A percentile compares a stretch with the other conserved stretches of the same genome.
Evolutionary conservation across 2,888 invertebrate genomes (phyloP).

Genomic region (Philereme vetulata): DNA sequence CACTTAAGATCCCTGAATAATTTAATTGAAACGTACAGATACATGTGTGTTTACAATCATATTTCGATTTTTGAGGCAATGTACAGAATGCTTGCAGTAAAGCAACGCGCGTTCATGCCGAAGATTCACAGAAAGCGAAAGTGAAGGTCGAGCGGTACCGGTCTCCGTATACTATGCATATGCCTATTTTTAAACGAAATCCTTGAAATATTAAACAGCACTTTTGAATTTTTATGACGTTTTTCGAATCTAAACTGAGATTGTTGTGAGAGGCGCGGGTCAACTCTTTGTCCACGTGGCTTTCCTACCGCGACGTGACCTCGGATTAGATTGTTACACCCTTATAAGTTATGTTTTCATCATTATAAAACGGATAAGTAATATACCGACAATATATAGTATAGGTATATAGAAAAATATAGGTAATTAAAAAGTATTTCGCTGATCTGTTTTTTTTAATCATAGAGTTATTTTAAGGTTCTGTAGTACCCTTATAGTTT

Average conservation of each 20-base stretch:
- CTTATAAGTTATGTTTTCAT: neutral
- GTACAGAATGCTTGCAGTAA: constrained; percentile 6
- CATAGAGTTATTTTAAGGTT: too few species aligned
- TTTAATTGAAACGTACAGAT: too few species aligned
- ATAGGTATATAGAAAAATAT: too few species aligned
- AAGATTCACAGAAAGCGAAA: constrained; percentile 66
- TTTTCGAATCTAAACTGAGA: constrained; percentile 30
- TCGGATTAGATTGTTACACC: constrained; percentile 22
- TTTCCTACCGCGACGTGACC: constrained; percentile 21
- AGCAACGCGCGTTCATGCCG: constrained; percentile 24
- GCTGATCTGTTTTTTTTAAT: too few species aligned
- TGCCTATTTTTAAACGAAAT: constrained; percentile 37
- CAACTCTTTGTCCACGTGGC: constrained; percentile 31
- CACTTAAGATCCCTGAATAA: too few species aligned
- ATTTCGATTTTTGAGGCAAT: constrained; percentile 1
- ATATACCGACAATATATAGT: too few species aligned
- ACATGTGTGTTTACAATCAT: too few species aligned
- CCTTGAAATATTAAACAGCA: constrained; percentile 39
- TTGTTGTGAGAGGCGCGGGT: constrained; percentile 34
- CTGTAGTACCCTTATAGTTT: too few species aligned
- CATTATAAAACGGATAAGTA: neutral
- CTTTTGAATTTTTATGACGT: constrained; percentile 35
- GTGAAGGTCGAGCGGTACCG: constrained; percentile 56
- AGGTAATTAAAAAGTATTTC: too few species aligned
- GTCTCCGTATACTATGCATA: constrained; percentile 36